Conservation (phyloP, 2,113 vertebrate genomes). For the Chionomys nivalis region DNA sequence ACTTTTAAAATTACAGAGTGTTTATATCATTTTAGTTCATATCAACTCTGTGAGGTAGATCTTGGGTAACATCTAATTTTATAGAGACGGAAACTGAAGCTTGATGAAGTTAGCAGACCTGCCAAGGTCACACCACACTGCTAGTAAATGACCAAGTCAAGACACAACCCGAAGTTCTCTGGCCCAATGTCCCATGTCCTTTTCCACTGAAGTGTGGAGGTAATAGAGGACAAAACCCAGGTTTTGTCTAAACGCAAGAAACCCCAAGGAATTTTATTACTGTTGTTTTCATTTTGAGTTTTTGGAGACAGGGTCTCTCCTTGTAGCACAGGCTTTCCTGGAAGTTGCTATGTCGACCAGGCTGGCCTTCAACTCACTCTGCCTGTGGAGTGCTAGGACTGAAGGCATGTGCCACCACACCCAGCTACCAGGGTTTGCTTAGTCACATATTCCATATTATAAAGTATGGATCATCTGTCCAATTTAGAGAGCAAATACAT, state of each 20-base stretch:
- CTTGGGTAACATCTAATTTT: slow-evolving; percentile 52
- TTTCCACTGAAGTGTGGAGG: slow-evolving; percentile 54
- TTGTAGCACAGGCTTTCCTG: background rate
- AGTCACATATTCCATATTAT: slow-evolving; percentile 80
- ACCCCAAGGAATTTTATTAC: slow-evolving; percentile 71
- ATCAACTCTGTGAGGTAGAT: slow-evolving; percentile 65
- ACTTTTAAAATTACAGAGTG: slow-evolving; percentile 65
- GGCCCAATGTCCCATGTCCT: slow-evolving; percentile 54
- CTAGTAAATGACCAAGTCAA: slow-evolving; percentile 66
- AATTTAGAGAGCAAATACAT: slow-evolving; percentile 76
- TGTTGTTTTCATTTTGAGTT: slow-evolving; percentile 31
- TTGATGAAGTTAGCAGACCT: slow-evolving; percentile 60
- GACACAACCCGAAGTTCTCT: slow-evolving; percentile 59
- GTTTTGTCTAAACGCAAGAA: slow-evolving; percentile 58
- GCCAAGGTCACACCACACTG: slow-evolving; percentile 41
- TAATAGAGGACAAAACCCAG: slow-evolving; percentile 59
- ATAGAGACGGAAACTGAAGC: slow-evolving; percentile 58
- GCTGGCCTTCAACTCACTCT: background rate
- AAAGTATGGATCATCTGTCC: slow-evolving; percentile 73
- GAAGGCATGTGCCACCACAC: background rate
- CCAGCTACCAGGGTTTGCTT: slow-evolving; percentile 71
- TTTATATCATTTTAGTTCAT: slow-evolving; percentile 61
- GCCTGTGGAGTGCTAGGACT: background rate
- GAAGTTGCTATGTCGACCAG: background rate
- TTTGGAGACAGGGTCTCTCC: background rate